Evolutionary conservation across 2,797 vertebrate genomes (phyloP), one percentile per base, ranked within the genome.

Genomic region (Thunnus albacares): DNA sequence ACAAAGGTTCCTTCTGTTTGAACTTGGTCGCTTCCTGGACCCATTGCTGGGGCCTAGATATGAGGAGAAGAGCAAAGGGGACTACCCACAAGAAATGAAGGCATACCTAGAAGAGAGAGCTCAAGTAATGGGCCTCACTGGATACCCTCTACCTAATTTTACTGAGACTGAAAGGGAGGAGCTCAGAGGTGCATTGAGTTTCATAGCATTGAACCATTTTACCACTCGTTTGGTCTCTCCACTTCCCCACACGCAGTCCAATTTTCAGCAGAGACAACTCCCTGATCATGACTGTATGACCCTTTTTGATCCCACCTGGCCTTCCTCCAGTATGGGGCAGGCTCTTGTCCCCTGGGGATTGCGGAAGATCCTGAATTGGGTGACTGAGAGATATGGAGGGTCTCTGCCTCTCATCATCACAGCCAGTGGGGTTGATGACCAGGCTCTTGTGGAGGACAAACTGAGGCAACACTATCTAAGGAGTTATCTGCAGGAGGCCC

Each of bases 181-280:
- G 8, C 59, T 99, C 2, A 95, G 84, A 84, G 97, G 97, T 2
- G 87, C 97, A 0, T 91, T 97, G 64, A 96, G 98, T 90, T 99
- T 99, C 62, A 97, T 96, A 0, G 97, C 98, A 0, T 87, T 99
- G 30, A 99, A 98, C 89, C 98, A 99, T 91, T 99, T 99, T 83
- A 99, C 98, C 52, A 99, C 98, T 0, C 94, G 96, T 59, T 94
- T 99, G 66, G 96, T 98, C 72, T 91, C 95, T 60, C 96, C 96
- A 0, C 87, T 94, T 57, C 79, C 80, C 30, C 26, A 41, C 18
- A 59, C 74, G 55, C 72, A 71, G 6, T 28, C 51, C 14, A 60
- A 0, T 61, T 41, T 33, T 22, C 82, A 83, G 67, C 70, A 84
- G 33, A 83, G 71, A 52, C 70, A 81, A 43, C 30, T 53, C 6